Percentiles rank a stretch among this genome's conserved stretches.
These are phyloP conservation scores for Tachypleus tridentatus DNA, from an alignment of 1,140 invertebrate species.

Conservation along the genomic window DNA sequence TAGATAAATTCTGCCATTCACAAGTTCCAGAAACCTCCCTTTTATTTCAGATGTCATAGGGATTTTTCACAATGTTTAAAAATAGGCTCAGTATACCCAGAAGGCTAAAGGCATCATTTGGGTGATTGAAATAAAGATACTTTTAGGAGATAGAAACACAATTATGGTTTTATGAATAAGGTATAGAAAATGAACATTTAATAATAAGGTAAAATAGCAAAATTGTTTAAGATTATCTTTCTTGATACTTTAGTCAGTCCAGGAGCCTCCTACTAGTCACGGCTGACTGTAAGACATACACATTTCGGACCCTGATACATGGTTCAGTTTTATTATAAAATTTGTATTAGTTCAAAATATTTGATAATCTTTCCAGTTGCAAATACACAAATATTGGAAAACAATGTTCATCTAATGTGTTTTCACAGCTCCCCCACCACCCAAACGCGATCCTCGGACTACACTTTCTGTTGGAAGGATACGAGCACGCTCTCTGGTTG, in stretches of 20 bases:
- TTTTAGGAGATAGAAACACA: no score
- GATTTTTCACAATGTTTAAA: no score
- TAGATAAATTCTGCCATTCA: no score
- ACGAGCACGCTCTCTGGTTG: conserved; percentile 61
- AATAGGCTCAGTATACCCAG: no score
- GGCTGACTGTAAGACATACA: background rate
- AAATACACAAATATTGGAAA: background rate
- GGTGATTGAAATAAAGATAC: no score
- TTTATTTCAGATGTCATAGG: no score
- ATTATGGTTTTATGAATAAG: no score
- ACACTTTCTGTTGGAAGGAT: conserved; percentile 83
- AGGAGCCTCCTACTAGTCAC: background rate
- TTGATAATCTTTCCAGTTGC: background rate
- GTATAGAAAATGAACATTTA: no score
- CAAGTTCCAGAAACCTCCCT: no score
- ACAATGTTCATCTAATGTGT: background rate
- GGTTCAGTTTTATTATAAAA: background rate
- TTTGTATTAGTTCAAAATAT: background rate
- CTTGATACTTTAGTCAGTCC: background rate
- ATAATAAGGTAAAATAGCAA: no score
- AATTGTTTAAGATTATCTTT: no score
- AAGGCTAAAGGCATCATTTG: no score
- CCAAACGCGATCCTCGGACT: conserved; percentile 80
- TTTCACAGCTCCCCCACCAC: conserved; percentile 51
- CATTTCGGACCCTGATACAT: background rate